Base-by-base conservation (phyloP, 2,888 invertebrate species). In the Corbicula japonica region DNA sequence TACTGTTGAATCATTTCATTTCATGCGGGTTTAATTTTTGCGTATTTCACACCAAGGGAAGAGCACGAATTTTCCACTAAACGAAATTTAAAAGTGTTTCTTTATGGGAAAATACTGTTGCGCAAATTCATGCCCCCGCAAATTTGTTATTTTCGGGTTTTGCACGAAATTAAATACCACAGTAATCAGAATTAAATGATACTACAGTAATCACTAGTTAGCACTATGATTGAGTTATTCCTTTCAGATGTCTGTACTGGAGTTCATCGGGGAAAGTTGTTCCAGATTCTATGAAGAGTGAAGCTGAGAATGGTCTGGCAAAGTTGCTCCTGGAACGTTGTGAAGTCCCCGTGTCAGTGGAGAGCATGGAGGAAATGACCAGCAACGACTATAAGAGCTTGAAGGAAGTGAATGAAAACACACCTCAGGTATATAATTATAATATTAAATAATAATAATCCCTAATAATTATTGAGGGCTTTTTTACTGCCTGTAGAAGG, bases 221-320 rank as follows among this genome's bases (percentile, higher is more conserved):
- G n/a, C n/a, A n/a, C n/a, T n/a, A n/a, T n/a, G n/a, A n/a, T 23
- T 54, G 4, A 10, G 6, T n/a, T 54, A 54, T 34, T 38, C 52
- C 30, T 56, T 63, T 18, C 72, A 87, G 88, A 60, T 85, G 85
- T 63, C 65, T 88, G 23, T 76, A 77, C 58, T 88, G 88, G 88
- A 86, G 86, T 41, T 73, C 61, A 26, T 38, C 44, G 8, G 76
- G 50, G 28, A 34, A 46, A 18, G 34, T 35, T 6, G 15, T 85
- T 15, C 84, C 84, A 2, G 73, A 66, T 1, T 68, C 65, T 6
- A 78, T 76, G 79, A 38, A 66, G 28, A 77, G 68, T 21, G 69
- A 78, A 4, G 52, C 56, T 23, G 85, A 84, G 56, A 79, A 80
- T 10, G 87, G 87, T 21, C 50, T 87, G 48, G 87, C 87, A 32